A percentile compares a stretch with the other conserved stretches of the same genome.
Evolutionary conservation across 1,140 invertebrate species (phyloP).

Genomic region (Aphelenchoides besseyi): DNA sequence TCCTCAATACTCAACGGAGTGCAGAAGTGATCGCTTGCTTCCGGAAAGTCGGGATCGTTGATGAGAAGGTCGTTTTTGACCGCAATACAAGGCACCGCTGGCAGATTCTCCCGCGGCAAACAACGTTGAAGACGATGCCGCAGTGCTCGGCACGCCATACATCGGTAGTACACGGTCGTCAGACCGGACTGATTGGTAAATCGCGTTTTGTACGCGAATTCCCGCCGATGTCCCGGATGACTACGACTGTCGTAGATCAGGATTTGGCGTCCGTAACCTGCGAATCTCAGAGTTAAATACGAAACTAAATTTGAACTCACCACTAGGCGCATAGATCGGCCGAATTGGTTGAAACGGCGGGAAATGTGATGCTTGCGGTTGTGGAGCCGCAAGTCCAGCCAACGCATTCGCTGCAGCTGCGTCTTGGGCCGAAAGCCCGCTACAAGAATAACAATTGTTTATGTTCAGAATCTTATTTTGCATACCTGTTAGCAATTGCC

Average conservation of each 20-base stretch:
- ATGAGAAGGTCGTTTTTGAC: constrained; percentile 53
- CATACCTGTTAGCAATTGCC: neutral
- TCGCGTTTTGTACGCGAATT: constrained; percentile 54
- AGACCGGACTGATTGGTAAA: constrained; percentile 52
- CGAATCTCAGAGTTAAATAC: neutral
- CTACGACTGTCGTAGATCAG: constrained; percentile 54
- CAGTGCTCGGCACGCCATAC: constrained; percentile 52
- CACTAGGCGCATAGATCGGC: constrained; percentile 42
- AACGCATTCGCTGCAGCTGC: neutral
- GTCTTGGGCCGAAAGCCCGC: neutral
- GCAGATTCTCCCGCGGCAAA: constrained; percentile 44
- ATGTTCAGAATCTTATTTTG: too few relatives aligned
- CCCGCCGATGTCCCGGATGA: constrained; percentile 47
- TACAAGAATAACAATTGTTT: too few relatives aligned
- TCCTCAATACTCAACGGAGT: constrained; percentile 46
- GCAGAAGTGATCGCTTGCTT: constrained; percentile 49
- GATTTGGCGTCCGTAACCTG: constrained; percentile 53
- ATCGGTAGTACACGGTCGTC: constrained; percentile 50
- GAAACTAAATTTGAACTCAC: neutral
- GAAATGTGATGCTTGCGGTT: constrained; percentile 11
- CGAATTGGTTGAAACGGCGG: constrained; percentile 32
- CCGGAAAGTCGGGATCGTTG: constrained; percentile 52
- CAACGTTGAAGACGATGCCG: constrained; percentile 48
- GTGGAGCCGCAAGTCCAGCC: neutral
- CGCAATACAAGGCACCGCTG: constrained; percentile 49